phyloP scores from a whole-genome alignment of 2,888 invertebrate genomes.

The Cetonia aurata region DNA sequence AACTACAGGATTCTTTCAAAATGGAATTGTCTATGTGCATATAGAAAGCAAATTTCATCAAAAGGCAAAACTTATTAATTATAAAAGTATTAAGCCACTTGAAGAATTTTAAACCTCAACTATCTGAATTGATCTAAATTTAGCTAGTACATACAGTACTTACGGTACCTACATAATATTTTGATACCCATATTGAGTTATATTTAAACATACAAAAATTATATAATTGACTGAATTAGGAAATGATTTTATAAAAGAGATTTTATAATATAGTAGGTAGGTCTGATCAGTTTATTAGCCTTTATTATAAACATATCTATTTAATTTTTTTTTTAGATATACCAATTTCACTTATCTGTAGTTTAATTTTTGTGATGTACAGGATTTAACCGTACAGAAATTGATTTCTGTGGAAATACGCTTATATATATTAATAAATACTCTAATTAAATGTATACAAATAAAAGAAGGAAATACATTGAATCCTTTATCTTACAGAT shows the following conservation, averaged over 20 bases:
- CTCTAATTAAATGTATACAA: constrained; percentile 27
- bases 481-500: constrained; percentile 23
- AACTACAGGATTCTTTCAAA: too few species aligned
- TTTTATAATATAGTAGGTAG: constrained; percentile 24
- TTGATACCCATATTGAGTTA: not conserved
- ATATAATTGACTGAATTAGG: constrained; percentile 28
- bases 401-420: constrained; percentile 39
- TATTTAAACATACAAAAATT: not conserved
- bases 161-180: constrained; percentile 6
- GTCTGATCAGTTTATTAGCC: constrained; percentile 26
- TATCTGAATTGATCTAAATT: constrained; percentile 3
- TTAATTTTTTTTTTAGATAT: constrained; percentile 12
- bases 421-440: constrained; percentile 39
- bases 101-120: constrained; percentile 6
- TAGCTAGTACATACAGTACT: constrained; percentile 11
- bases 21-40: not conserved
- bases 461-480: constrained; percentile 25
- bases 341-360: constrained; percentile 24
- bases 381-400: constrained; percentile 33
- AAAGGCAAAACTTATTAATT: constrained; percentile 28
- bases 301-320: constrained; percentile 33
- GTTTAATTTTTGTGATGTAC: constrained; percentile 28
- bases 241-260: constrained; percentile 29
- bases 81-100: not conserved
- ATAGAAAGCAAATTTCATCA: constrained; percentile 13